Evolutionary conservation across 2,888 invertebrate species (phyloP), one percentile per base, ranked within the genome.

Genomic region (Eupeodes latifasciatus): DNA sequence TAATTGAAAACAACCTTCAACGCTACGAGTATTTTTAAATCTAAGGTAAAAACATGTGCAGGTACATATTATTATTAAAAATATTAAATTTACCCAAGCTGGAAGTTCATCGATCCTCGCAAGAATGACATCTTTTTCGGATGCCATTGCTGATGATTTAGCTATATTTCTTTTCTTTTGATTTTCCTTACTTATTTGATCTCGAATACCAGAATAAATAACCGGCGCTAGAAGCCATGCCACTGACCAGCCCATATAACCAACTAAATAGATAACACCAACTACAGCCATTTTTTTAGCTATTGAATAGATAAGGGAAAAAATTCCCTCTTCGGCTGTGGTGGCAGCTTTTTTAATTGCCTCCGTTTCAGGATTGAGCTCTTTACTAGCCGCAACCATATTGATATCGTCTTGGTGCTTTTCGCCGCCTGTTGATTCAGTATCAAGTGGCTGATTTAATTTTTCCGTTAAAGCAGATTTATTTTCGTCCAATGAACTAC

Each of bases 71-170:
- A 19, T 19, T 19, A 19, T 19, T 19, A 19, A 19, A 19, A 19
- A 19, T 19, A 19, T 19, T 19, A 19, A 19, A 19, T 19, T 95
- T 93, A 98, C 98, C 99, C 99, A 99, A 40, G 98, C 96, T 49
- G 99, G 99, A 91, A 99, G 94, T 93, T 99, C 98, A 92, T 98
- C 97, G 75, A 99, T 95, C 91, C 97, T 95, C 4, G 97, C 98
- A 89, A 97, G 94, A 88, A 99, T 96, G 51, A 98, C 96, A 91
- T 97, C 96, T 93, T 97, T 97, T 93, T 99, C 98, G 72, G 96
- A 96, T 1, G 96, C 95, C 91, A 96, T 92, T 0, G 97, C 97
- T 5, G 96, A 95, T 12, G 96, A 95, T 93, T 97, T 97, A 57
- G 97, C 97, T 81, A 97, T 94, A 90, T 95, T 95, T 89, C 97